Evolutionary conservation across 2,113 vertebrate species (phyloP), one percentile per base, ranked within the genome.

Genomic region (Anser cygnoides): DNA sequence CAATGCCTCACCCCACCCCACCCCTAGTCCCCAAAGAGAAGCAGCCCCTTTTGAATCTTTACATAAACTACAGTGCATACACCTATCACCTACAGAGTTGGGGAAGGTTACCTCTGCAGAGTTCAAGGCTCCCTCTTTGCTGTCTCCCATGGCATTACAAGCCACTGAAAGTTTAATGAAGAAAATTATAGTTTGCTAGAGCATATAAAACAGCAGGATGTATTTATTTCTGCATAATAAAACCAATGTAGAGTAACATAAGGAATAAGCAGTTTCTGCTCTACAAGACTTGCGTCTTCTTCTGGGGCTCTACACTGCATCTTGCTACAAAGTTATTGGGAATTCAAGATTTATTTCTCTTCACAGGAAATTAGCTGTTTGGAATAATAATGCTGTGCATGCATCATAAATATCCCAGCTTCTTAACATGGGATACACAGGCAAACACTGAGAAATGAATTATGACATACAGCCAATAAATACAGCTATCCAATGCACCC

Each of bases 211-310:
- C 22, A 88, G 55, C 41, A 80, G 55, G 33, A 92, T 65, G 11
- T 41, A 84, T 80, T 90, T 93, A 82, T 88, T 93, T 86, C 75
- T 80, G 68, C 26, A 44, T 86, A 86, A 87, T 65, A 87, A 89
- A 93, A 74, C 35, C 39, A 84, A 77, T 13, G 8, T 49, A 89
- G 18, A 94, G 37, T 50, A 94, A 71, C 37, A 54, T 11, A 94
- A 79, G 26, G 35, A 89, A 63, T 44, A 68, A 84, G 66, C 5
- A 46, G 14, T 49, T 86, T 92, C 74, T 90, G 57, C 15, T 55
- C 37, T 71, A 23, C 1, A 0, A 75, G 33, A 63, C 37, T 46
- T 91, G 44, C 21, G 73, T 62, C 71, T 70, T 61, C 85, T 94
- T 88, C 78, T 58, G 26, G 37, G 41, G 18, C 11, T 80, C 22